phyloP scores from a whole-genome alignment of 2,113 vertebrate genomes.

The Xenotilapia flavipinnis region DNA sequence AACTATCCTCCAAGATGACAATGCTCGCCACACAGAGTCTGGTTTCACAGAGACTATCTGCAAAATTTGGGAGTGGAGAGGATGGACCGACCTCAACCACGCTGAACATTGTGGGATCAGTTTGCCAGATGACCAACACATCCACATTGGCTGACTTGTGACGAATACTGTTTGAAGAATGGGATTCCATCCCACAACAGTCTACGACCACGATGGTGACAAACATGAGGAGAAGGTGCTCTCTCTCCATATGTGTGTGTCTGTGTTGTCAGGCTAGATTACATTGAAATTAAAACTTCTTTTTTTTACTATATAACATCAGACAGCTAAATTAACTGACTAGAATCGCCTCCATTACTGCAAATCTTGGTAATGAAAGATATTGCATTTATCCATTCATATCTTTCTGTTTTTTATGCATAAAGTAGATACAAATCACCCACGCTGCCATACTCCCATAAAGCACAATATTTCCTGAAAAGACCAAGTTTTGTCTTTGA shows the following conservation, averaged over 20 bases:
- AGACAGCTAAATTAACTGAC: neutral
- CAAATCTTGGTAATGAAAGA: slow-evolving; percentile 14
- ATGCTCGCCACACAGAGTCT: neutral
- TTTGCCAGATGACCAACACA: neutral
- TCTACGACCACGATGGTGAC: neutral
- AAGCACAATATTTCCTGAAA: slow-evolving; percentile 46
- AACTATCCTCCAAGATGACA: neutral
- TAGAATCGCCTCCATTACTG: neutral
- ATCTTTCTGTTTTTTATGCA: slow-evolving; percentile 22
- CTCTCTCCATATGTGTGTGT: neutral
- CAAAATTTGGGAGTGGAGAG: neutral
- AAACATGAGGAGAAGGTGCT: neutral
- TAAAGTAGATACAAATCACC: slow-evolving; percentile 40
- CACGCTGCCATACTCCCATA: slow-evolving; percentile 11
- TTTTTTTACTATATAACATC: neutral
- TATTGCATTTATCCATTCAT: slow-evolving; percentile 30
- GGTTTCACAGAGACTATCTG: neutral
- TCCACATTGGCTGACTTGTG: neutral
- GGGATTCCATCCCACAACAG: neutral
- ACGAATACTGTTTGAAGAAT: neutral
- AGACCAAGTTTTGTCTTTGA: slow-evolving; percentile 53
- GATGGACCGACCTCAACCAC: neutral
- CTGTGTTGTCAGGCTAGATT: neutral
- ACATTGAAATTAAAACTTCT: neutral
- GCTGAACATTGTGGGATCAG: neutral